phyloP scores from a whole-genome alignment of 2,888 invertebrate species.

The Monochamus alternatus region DNA sequence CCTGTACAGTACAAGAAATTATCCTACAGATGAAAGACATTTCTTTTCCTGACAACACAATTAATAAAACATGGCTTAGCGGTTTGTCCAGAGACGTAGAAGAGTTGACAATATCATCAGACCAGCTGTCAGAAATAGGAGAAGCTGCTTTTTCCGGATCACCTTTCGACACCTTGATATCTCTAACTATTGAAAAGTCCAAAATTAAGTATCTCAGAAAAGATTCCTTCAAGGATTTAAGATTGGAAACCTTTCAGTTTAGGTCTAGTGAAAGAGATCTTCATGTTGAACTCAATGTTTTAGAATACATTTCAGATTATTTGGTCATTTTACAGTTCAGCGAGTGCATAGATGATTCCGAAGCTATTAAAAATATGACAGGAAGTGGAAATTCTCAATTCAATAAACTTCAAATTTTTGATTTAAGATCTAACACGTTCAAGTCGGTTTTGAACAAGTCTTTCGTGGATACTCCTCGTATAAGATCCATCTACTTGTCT shows the following conservation, averaged over 20 bases:
- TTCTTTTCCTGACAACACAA: conserved; percentile 32
- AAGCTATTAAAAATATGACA: conserved; percentile 15
- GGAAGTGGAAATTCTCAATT: conserved; percentile 19
- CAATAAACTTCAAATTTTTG: conserved; percentile 12
- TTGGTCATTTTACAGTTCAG: conserved; percentile 27
- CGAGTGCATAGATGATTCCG: conserved; percentile 25
- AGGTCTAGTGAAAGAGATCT: conserved; percentile 4
- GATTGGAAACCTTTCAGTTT: conserved; percentile 22
- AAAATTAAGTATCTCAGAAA: conserved; percentile 21
- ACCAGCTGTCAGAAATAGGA: conserved; percentile 38
- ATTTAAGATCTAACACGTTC: conserved; percentile 37
- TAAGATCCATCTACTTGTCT: conserved; percentile 23
- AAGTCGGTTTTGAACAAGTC: conserved; percentile 8
- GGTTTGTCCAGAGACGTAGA: conserved; percentile 16
- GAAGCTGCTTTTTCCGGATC: conserved; percentile 49
- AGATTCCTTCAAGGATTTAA: conserved; percentile 8
- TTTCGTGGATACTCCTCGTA: conserved; percentile 21
- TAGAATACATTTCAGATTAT: conserved; percentile 28
- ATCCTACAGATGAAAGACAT: conserved; percentile 24
- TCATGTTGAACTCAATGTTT: conserved; percentile 25
- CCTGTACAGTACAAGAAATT: conserved; percentile 7
- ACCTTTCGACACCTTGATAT: conserved; percentile 42
- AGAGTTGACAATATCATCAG: conserved; percentile 34
- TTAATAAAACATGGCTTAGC: conserved; percentile 43
- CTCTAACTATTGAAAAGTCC: conserved; percentile 12